Percentiles rank a stretch among this genome's conserved stretches.
These are phyloP conservation scores for Bhutanitis thaidina DNA, from an alignment of 2,888 invertebrate genomes.

Conservation along the genomic window DNA sequence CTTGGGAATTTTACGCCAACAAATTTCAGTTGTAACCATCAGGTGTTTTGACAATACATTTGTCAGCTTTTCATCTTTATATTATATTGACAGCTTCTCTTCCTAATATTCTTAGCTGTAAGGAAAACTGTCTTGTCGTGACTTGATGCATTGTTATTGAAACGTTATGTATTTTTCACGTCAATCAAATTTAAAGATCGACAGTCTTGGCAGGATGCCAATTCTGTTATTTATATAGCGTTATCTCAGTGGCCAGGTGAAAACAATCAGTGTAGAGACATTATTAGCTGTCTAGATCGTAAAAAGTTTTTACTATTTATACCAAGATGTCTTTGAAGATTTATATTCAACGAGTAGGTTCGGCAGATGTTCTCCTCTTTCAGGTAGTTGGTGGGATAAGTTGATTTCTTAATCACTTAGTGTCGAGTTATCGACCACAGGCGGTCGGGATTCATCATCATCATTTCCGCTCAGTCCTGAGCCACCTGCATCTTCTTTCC, in stretches of 20 bases:
- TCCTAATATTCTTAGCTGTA: not conserved
- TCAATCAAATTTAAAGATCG: constrained; percentile 13
- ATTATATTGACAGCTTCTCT: not conserved
- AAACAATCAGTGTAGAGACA: not conserved
- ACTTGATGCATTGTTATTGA: not conserved
- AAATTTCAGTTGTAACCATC: constrained; percentile 28
- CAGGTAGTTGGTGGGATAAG: too few species aligned
- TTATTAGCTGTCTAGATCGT: not conserved
- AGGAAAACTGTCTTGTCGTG: not conserved
- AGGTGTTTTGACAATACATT: constrained; percentile 27
- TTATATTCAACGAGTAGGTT: too few species aligned
- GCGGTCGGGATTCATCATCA: too few species aligned
- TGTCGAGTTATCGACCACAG: too few species aligned
- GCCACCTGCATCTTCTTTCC: too few species aligned
- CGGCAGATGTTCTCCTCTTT: too few species aligned
- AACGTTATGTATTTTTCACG: constrained; percentile 6
- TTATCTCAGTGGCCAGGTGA: constrained; percentile 14
- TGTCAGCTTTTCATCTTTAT: not conserved
- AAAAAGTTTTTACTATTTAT: not conserved
- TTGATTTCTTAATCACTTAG: too few species aligned
- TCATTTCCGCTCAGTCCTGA: too few species aligned
- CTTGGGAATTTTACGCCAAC: constrained; percentile 51
- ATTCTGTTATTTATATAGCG: not conserved
- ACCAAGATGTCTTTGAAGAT: not conserved
- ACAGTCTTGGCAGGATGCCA: constrained; percentile 13